phyloP scores from a whole-genome alignment of 2,888 invertebrate species.

The Plusia festucae region DNA sequence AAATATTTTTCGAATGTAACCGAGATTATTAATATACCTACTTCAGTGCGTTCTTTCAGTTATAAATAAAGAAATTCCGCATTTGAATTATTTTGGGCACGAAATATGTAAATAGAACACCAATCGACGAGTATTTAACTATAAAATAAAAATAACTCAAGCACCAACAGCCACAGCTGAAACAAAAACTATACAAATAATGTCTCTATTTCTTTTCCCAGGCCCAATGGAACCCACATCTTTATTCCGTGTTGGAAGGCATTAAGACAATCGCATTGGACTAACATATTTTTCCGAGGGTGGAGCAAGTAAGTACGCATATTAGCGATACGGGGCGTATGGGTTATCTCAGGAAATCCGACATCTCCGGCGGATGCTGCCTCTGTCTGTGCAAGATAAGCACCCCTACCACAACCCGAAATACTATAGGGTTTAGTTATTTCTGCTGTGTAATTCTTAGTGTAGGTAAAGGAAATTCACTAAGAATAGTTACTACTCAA shows the following conservation, averaged over 20 bases:
- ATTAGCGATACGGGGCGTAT: slow-evolving; percentile 52
- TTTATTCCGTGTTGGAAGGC: slow-evolving; percentile 43
- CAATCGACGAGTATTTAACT: not conserved
- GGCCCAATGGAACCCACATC: slow-evolving; percentile 41
- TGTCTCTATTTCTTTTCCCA: slow-evolving; percentile 16
- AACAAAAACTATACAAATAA: slow-evolving; percentile 33
- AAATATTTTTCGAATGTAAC: too few species aligned
- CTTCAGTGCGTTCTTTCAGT: too few species aligned
- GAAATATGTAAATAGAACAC: too few species aligned
- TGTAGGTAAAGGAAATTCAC: not conserved
- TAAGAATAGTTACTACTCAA: too few species aligned
- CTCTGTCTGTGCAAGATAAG: slow-evolving; percentile 64
- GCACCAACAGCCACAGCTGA: not conserved
- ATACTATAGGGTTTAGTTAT: slow-evolving; percentile 32
- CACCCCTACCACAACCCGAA: slow-evolving; percentile 44
- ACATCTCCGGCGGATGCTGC: slow-evolving; percentile 66
- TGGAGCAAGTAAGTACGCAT: slow-evolving; percentile 38
- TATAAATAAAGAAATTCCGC: too few species aligned
- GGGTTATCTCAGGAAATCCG: slow-evolving; percentile 71
- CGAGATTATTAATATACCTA: too few species aligned
- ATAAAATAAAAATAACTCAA: not conserved
- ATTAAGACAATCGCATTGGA: slow-evolving; percentile 50
- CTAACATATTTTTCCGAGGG: slow-evolving; percentile 46
- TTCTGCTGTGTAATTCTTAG: slow-evolving; percentile 17
- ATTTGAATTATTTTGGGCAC: too few species aligned